A percentile compares a stretch with the other conserved stretches of the same genome.
phyloP scores from a whole-genome alignment of 1,140 invertebrate genomes.

The Microplitis demolitor region DNA sequence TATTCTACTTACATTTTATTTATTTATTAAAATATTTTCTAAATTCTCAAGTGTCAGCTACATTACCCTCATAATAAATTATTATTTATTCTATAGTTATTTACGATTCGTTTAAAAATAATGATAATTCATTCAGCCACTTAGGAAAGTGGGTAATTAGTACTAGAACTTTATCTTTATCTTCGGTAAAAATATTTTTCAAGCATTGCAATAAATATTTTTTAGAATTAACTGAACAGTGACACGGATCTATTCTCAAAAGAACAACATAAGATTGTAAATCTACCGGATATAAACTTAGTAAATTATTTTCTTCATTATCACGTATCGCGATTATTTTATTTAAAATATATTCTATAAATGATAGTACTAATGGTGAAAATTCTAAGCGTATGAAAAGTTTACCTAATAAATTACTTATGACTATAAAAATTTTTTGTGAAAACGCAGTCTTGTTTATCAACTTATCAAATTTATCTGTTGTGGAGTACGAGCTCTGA shows the following conservation, averaged over 20 bases:
- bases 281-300: slow-evolving; percentile 49
- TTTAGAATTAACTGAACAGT: slow-evolving; percentile 43
- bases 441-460: slow-evolving; percentile 35
- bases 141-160: slow-evolving; percentile 50
- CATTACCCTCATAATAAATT: too few relatives aligned
- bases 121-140: slow-evolving; percentile 42
- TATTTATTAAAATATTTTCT: too few relatives aligned
- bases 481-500: slow-evolving; percentile 1
- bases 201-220: slow-evolving; percentile 33
- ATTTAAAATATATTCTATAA: slow-evolving; percentile 42
- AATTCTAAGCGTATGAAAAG: slow-evolving; percentile 41
- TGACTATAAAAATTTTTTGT: slow-evolving; percentile 41
- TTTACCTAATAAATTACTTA: slow-evolving; percentile 42
- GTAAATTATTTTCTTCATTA: slow-evolving; percentile 31
- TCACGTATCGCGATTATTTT: slow-evolving; percentile 33
- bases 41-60: too few relatives aligned
- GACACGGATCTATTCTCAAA: slow-evolving; percentile 42
- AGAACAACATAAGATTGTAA: slow-evolving; percentile 45
- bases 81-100: too few relatives aligned
- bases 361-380: slow-evolving; percentile 37
- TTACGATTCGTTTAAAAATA: slow-evolving; percentile 4
- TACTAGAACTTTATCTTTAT: slow-evolving; percentile 39
- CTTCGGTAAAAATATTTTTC: slow-evolving; percentile 36
- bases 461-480: slow-evolving; percentile 26
- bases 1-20: too few relatives aligned